A percentile compares a stretch with the other conserved stretches of the same genome.
These are phyloP conservation scores for Nymphalis c-album DNA, from an alignment of 2,888 invertebrate species.

Conservation along the genomic window DNA sequence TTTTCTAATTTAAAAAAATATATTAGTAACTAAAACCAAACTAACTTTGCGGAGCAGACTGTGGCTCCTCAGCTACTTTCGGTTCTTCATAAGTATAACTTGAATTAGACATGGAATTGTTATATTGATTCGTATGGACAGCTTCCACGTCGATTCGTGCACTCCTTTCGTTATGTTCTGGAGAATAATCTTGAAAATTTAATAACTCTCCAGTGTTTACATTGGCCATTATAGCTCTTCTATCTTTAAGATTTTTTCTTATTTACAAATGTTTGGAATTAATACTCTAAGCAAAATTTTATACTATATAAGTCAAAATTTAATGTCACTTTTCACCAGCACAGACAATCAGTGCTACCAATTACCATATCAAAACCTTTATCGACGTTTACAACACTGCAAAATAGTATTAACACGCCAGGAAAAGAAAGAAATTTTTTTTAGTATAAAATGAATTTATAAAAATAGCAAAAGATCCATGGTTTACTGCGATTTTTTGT, in stretches of 20 bases:
- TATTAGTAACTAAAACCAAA: constrained; percentile 31
- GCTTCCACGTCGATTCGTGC: constrained; percentile 85
- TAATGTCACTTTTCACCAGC: constrained; percentile 1
- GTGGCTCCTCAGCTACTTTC: constrained; percentile 56
- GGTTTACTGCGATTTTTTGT: too few relatives aligned
- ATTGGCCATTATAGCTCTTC: constrained; percentile 55
- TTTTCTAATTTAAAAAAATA: too few relatives aligned
- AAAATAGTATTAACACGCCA: too few relatives aligned
- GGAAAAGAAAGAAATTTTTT: too few relatives aligned
- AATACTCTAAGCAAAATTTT: constrained; percentile 6
- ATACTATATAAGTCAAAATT: constrained; percentile 11
- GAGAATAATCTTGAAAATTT: constrained; percentile 88
- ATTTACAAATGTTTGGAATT: background rate
- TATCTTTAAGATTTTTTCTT: background rate
- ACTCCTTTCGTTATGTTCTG: constrained; percentile 79
- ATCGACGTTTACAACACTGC: too few relatives aligned
- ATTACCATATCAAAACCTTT: too few relatives aligned
- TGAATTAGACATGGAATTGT: constrained; percentile 66
- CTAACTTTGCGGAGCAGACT: constrained; percentile 58
- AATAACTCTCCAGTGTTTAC: constrained; percentile 83
- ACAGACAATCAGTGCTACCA: too few relatives aligned
- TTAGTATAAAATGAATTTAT: too few relatives aligned
- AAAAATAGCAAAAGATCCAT: too few relatives aligned
- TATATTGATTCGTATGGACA: constrained; percentile 77
- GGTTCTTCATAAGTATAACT: constrained; percentile 68